A percentile compares a stretch with the other conserved stretches of the same genome.
phyloP scores from a whole-genome alignment of 2,113 vertebrate genomes.

The Arothron firmamentum region DNA sequence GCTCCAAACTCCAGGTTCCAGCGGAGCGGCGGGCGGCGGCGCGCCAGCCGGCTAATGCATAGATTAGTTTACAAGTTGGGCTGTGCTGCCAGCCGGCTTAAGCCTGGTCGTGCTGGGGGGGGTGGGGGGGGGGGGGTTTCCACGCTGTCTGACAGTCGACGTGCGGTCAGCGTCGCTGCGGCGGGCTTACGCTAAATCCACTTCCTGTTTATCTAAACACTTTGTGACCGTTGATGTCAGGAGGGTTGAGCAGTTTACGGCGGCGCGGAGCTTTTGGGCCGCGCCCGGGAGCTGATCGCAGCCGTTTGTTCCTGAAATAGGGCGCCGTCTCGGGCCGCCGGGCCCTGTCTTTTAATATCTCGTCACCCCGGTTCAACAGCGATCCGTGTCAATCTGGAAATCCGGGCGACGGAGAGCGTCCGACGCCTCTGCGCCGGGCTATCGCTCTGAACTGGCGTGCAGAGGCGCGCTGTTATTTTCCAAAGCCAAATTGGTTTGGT shows the following conservation, averaged over 20 bases:
- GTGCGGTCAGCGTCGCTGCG: slow-evolving; percentile 67
- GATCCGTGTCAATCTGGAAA: slow-evolving; percentile 57
- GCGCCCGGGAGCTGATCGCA: slow-evolving; percentile 41
- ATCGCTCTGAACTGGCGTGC: slow-evolving; percentile 66
- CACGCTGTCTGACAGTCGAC: slow-evolving; percentile 72
- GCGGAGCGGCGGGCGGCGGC: slow-evolving; percentile 41
- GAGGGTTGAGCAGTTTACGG: slow-evolving; percentile 41
- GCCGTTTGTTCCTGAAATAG: slow-evolving; percentile 49
- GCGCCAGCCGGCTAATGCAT: slow-evolving; percentile 74
- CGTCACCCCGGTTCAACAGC: slow-evolving; percentile 34
- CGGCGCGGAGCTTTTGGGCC: slow-evolving; percentile 11
- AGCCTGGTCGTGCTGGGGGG: slow-evolving; percentile 51
- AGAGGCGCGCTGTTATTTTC: slow-evolving; percentile 57
- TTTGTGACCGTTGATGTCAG: slow-evolving; percentile 60
- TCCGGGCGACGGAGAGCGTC: slow-evolving; percentile 53
- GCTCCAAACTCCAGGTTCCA: slow-evolving; percentile 68
- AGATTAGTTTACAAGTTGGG: slow-evolving; percentile 82
- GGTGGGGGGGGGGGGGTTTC: slow-evolving; percentile 31
- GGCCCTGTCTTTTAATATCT: slow-evolving; percentile 53
- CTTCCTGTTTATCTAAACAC: slow-evolving; percentile 53
- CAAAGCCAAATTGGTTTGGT: slow-evolving; percentile 52
- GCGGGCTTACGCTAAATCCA: slow-evolving; percentile 70
- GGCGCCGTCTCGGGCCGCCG: slow-evolving; percentile 23
- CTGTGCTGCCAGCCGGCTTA: slow-evolving; percentile 77
- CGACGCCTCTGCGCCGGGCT: slow-evolving; percentile 58